Evolutionary conservation across 2,797 vertebrate species (phyloP), one percentile per base, ranked within the genome.

Genomic region (Clarias pachynema): DNA sequence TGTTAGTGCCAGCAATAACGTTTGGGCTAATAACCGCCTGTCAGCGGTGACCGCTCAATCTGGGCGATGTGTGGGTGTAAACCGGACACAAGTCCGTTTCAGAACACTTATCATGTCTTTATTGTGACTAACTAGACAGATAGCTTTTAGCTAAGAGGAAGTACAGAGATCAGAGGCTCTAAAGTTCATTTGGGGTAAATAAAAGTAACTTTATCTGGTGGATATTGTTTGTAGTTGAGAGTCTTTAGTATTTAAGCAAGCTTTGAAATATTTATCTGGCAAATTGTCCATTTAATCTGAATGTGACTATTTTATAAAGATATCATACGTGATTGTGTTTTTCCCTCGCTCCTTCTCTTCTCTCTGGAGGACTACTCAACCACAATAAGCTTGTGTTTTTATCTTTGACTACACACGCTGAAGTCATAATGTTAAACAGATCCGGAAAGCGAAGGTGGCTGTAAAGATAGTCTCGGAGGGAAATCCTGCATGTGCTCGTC

Each of bases 31-130:
- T 83, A 49, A 75, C 60, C 10, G 14, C 40, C 60, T 88, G 89
- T 87, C 89, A 85, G 49, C 22, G 53, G 80, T 87, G 87, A 87
- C 89, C 85, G 79, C 84, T 84, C 34, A 77, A 68, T 84, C 81
- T 82, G 83, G 81, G 57, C 69, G 81, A 86, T 85, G 81, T 34
- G 85, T 82, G 73, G 86, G 80, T 78, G 62, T 24, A 18, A 65
- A 73, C 66, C 80, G 65, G 62, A 87, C 70, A 80, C 68, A 7
- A 34, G 77, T 49, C 83, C 40, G 53, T 80, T 81, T 78, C 44
- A 29, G 59, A n/a, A 34, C 60, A 77, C 69, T 84, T 82, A 83
- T 82, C 68, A 14, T 44, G 68, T 22, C 69, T 56, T 73, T 81
- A 62, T n/a, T 70, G n/a, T 34, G 12, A 53, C 18, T 5, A 34